Conservation (phyloP, 2,113 vertebrate species). For the Prunella fulvescens region DNA sequence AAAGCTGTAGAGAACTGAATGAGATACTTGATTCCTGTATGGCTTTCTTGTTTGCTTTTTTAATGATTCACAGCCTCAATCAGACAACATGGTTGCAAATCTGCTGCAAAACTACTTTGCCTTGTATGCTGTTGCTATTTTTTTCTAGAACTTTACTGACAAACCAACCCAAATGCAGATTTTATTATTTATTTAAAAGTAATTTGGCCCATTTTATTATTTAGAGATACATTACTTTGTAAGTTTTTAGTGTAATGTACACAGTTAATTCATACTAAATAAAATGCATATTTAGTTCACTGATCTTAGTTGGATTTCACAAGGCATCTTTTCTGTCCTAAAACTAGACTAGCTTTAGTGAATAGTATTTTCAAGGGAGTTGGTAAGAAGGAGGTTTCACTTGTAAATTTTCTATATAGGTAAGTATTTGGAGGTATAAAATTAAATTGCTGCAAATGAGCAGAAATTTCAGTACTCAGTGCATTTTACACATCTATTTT, state of each 20-base stretch:
- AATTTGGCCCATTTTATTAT: background rate
- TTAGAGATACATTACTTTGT: background rate
- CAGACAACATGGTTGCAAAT: background rate
- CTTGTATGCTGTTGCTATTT: background rate
- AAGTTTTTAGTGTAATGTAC: background rate
- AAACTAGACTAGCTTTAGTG: conserved; percentile 83
- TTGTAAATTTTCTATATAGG: conserved; percentile 46
- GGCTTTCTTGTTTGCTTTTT: background rate
- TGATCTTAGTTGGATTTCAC: background rate
- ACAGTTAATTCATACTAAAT: background rate
- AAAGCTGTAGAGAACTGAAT: background rate
- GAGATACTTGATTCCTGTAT: background rate
- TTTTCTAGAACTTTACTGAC: background rate
- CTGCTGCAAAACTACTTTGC: conserved; percentile 3
- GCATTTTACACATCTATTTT: conserved; percentile 60
- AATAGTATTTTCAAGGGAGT: background rate
- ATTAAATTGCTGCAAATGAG: conserved; percentile 72
- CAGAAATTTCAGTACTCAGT: conserved; percentile 78
- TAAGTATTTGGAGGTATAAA: conserved; percentile 73
- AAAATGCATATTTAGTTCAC: background rate
- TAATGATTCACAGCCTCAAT: background rate
- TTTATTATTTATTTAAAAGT: background rate
- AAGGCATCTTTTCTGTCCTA: conserved; percentile 31
- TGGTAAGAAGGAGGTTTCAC: background rate
- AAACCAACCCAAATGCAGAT: background rate